Conservation (phyloP, 2,888 invertebrate species). For the Actias luna region DNA sequence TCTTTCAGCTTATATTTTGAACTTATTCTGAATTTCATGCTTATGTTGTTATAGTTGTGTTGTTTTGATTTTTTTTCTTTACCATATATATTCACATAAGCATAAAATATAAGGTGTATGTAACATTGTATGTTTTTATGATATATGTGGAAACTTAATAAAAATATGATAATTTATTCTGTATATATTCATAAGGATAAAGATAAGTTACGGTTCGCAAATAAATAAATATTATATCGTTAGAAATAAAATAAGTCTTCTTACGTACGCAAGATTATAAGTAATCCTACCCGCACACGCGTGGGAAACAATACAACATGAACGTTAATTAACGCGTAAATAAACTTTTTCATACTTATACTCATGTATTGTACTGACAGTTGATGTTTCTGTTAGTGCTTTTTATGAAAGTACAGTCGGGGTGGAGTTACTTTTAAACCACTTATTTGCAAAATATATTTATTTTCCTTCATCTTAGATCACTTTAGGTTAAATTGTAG, state of each 20-base stretch:
- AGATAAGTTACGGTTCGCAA: no score
- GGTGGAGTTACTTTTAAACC: not conserved
- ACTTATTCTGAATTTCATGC: no score
- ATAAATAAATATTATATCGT: no score
- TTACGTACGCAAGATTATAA: not conserved
- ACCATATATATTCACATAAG: no score
- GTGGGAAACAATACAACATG: slow-evolving; percentile 4
- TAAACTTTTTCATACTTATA: not conserved
- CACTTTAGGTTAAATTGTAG: not conserved
- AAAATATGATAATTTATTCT: no score
- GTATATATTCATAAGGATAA: no score
- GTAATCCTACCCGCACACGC: not conserved
- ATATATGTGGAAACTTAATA: no score
- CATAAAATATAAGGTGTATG: no score
- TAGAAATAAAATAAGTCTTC: not conserved
- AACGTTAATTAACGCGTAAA: slow-evolving; percentile 3
- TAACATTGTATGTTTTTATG: no score
- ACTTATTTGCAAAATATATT: not conserved
- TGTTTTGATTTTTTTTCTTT: no score
- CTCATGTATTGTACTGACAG: not conserved
- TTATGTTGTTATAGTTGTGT: no score
- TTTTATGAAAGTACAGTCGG: not conserved
- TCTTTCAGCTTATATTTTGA: no score
- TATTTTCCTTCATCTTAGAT: not conserved
- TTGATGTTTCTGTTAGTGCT: not conserved